These are phyloP conservation scores for Apodemia duryi DNA, from an alignment of 2,888 invertebrate genomes.

Conservation along the genomic window DNA sequence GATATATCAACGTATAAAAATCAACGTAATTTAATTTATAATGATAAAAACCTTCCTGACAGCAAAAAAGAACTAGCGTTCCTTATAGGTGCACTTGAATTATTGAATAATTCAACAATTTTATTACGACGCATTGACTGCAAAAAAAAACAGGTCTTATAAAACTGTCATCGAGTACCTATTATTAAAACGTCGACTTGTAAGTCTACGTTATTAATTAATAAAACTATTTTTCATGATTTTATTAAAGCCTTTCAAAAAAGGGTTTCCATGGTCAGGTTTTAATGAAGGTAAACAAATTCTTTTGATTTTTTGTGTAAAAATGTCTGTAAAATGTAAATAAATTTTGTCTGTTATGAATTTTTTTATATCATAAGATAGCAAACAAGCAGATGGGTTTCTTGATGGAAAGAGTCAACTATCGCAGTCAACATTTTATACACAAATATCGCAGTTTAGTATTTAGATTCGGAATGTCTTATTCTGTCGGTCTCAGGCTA, in stretches of 20 bases:
- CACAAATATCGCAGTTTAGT: no score
- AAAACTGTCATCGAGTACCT: conserved; percentile 2
- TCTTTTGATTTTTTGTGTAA: background rate
- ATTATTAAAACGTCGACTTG: background rate
- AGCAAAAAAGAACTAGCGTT: conserved; percentile 11
- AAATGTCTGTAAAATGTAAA: no score
- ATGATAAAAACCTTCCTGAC: conserved; percentile 11
- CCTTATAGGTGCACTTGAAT: conserved; percentile 9
- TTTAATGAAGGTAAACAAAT: background rate
- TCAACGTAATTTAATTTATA: conserved; percentile 13
- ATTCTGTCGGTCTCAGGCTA: no score
- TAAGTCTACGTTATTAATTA: background rate
- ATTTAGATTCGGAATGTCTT: no score
- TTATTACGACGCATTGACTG: conserved; percentile 11
- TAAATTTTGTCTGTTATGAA: no score
- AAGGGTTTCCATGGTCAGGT: background rate
- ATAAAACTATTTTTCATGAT: background rate
- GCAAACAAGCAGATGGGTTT: no score
- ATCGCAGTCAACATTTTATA: no score
- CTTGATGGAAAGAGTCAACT: no score
- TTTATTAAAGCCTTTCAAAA: background rate
- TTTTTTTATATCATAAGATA: no score
- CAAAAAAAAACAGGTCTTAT: background rate
- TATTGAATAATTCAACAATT: conserved; percentile 20
- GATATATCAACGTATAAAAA: conserved; percentile 3